These are phyloP conservation scores for Glossophaga mutica DNA, from an alignment of 2,797 vertebrate genomes.

Conservation along the genomic window DNA sequence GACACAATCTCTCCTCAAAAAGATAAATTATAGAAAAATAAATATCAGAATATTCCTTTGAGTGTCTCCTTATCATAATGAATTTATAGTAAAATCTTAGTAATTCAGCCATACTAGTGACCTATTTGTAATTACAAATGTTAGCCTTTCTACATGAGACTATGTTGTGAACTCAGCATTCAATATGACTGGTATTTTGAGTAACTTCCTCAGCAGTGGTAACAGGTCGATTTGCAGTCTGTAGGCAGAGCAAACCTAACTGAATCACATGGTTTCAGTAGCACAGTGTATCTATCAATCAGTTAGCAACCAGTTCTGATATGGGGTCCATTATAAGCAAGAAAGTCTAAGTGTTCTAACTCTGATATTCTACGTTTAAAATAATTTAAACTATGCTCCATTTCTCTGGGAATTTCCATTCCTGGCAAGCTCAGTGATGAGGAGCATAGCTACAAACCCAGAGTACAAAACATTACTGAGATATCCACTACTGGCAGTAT, in stretches of 20 bases:
- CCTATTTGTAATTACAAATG: not conserved
- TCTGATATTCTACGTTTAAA: conserved; percentile 43
- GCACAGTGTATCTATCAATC: not conserved
- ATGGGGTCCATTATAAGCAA: not conserved
- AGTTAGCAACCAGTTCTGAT: not conserved
- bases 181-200: not conserved
- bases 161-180: not conserved
- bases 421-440: not conserved
- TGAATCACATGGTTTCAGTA: not conserved
- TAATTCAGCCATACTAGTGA: not conserved
- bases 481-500: not conserved
- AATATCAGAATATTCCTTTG: not conserved
- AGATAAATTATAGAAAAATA: not conserved
- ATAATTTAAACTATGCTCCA: conserved; percentile 52
- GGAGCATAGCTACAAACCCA: conserved; percentile 4
- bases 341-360: conserved; percentile 9
- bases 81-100: not conserved
- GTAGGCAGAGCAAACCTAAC: not conserved
- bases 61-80: not conserved
- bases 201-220: not conserved
- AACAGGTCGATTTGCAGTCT: not conserved
- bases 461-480: not conserved
- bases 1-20: not conserved
- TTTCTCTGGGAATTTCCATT: conserved; percentile 45
- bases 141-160: not conserved